phyloP scores from a whole-genome alignment of 2,888 invertebrate genomes.

The Noctua pronuba region DNA sequence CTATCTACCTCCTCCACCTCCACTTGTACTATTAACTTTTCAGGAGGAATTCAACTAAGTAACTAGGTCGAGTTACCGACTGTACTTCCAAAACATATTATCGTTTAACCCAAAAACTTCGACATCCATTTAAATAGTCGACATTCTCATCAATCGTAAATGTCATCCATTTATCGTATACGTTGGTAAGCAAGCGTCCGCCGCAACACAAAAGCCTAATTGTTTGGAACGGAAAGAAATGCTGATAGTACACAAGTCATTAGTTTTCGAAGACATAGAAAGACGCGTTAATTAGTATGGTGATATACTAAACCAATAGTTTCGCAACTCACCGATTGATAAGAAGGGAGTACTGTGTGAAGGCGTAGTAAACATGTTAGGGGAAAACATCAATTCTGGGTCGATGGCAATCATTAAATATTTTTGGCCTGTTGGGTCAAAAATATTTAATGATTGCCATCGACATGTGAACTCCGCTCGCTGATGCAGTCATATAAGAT shows the following conservation, averaged over 20 bases:
- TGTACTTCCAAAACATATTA: constrained; percentile 14
- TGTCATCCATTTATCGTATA: constrained; percentile 60
- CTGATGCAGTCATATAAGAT: too few relatives aligned
- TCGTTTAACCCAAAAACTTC: constrained; percentile 30
- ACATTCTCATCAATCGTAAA: constrained; percentile 51
- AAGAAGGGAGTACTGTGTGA: background rate
- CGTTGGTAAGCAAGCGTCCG: constrained; percentile 14
- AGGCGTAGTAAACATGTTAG: background rate
- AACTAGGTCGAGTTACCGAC: constrained; percentile 18
- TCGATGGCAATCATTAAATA: too few relatives aligned
- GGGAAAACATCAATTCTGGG: too few relatives aligned
- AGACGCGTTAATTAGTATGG: constrained; percentile 53
- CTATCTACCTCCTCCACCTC: too few relatives aligned
- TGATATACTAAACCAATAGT: constrained; percentile 45
- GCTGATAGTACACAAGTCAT: constrained; percentile 59
- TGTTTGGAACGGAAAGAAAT: constrained; percentile 55
- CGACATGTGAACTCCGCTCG: too few relatives aligned
- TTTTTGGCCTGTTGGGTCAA: too few relatives aligned
- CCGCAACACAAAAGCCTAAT: constrained; percentile 61
- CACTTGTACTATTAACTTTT: background rate
- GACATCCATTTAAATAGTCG: constrained; percentile 50
- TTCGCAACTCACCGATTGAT: constrained; percentile 48
- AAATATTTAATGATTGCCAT: too few relatives aligned
- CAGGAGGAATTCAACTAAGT: background rate
- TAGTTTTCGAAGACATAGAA: constrained; percentile 43